Evolutionary conservation across 2,113 vertebrate genomes (phyloP).

Genomic region (Sclerurus mexicanus): DNA sequence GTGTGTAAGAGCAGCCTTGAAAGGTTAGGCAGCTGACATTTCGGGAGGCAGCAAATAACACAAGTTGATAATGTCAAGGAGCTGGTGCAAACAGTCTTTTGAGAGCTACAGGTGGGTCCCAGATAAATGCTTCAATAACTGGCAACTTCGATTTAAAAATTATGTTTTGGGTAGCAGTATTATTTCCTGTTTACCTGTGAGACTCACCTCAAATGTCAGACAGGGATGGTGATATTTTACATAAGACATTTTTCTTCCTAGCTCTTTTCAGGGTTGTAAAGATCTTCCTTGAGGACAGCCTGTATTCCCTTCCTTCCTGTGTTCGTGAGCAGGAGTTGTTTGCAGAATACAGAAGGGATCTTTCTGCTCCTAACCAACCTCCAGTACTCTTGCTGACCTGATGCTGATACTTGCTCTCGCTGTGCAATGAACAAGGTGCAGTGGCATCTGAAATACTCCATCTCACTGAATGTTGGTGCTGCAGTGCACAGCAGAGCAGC

Average conservation of each 20-base stretch:
- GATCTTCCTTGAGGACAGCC: not conserved
- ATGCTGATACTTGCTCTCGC: not conserved
- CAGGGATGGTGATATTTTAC: not conserved
- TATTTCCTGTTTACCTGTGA: not conserved
- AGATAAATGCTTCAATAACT: not conserved
- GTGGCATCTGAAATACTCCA: fast-evolving
- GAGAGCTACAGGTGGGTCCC: not conserved
- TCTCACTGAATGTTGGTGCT: not conserved
- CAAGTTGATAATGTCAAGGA: slow-evolving; percentile 57
- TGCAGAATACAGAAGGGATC: not conserved
- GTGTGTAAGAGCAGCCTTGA: not conserved
- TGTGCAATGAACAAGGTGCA: not conserved
- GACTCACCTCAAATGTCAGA: not conserved
- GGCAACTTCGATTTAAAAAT: not conserved
- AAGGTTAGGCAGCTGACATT: slow-evolving; percentile 64
- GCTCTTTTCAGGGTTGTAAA: not conserved
- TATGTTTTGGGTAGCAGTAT: not conserved
- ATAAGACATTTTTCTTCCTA: not conserved
- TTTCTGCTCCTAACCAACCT: not conserved
- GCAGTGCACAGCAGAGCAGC: not conserved
- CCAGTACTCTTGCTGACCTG: not conserved
- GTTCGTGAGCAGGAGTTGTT: not conserved
- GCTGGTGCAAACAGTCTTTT: slow-evolving; percentile 1
- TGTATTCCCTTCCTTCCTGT: not conserved
- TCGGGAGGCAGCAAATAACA: slow-evolving; percentile 42